Evolutionary conservation across 1,140 invertebrate species (phyloP), one percentile per base, ranked within the genome.

Genomic region (Listronotus oregonensis): DNA sequence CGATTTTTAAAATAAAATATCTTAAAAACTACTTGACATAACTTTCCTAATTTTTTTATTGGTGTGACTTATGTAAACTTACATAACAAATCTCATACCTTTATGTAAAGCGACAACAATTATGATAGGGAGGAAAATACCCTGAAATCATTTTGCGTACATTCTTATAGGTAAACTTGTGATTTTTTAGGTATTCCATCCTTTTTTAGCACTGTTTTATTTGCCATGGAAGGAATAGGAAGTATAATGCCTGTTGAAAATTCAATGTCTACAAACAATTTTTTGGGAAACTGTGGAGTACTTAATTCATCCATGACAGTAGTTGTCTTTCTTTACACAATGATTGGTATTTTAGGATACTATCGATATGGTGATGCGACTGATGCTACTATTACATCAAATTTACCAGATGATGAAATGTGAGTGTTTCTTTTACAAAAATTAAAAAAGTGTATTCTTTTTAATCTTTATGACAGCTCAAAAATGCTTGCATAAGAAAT

Each of bases 181-280:
- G n/a, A n/a, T 31, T 14, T 70, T 49, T 47, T 54, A 47, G 40
- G 56, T 11, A 54, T 72, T 69, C 89, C 89, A 0, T 78, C 86
- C 14, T 90, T 89, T 50, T 60, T 69, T 15, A 69, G 67, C 59
- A 92, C 90, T 17, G 89, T 90, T 0, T 84, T 92, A 47, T 92
- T 92, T 71, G 90, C 90, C 7, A 91, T 92, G 83, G 90, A 91
- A 78, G 67, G 67, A 8, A 91, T 92, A 59, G 90, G 90, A 47
- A 88, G 88, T 15, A 90, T 95, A 12, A 87, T 96, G 82, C 94
- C 94, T 0, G 86, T 96, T 40, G 92, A 95, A 79, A 95, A 95
- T 75, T 90, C 88, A 9, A 95, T 96, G 93, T 83, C 82, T 87
- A 42, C 59, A 61, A 76, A 87, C 55, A 86, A 88, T 40, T 95